Conservation (phyloP, 2,888 invertebrate species). For the Brachyptera risi region DNA sequence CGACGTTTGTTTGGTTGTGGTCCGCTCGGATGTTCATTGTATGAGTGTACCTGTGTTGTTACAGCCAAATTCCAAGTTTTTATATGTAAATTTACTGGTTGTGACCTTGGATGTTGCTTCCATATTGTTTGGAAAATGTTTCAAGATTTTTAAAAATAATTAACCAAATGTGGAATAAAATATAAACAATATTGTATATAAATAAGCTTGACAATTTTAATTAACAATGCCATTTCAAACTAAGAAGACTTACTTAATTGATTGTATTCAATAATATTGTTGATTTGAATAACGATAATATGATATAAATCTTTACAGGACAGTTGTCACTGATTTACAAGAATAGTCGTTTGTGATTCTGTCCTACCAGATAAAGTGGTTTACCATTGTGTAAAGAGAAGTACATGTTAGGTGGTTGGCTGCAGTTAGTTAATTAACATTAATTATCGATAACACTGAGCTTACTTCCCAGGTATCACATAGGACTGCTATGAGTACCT, state of each 20-base stretch:
- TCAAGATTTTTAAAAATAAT: constrained; percentile 16
- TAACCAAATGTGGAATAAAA: background rate
- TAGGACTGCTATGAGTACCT: constrained; percentile 24
- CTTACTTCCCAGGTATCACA: background rate
- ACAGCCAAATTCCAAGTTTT: background rate
- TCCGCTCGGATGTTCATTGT: background rate
- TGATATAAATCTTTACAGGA: too few relatives aligned
- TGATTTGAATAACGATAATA: background rate
- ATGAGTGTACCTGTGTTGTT: background rate
- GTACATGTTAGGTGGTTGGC: background rate
- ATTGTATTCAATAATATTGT: background rate
- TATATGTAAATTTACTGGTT: too few relatives aligned
- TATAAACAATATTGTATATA: constrained; percentile 12
- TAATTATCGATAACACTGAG: too few relatives aligned
- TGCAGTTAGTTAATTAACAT: too few relatives aligned
- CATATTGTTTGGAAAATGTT: constrained; percentile 30
- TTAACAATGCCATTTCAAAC: constrained; percentile 7
- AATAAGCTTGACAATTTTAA: constrained; percentile 5
- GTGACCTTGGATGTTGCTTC: constrained; percentile 24
- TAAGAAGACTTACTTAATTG: background rate
- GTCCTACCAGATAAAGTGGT: background rate
- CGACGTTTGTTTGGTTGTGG: constrained; percentile 29
- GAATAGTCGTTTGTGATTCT: too few relatives aligned
- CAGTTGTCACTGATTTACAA: too few relatives aligned
- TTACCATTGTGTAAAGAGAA: background rate